These are phyloP conservation scores for Plodia interpunctella DNA, from an alignment of 1,140 invertebrate species.

Conservation along the genomic window DNA sequence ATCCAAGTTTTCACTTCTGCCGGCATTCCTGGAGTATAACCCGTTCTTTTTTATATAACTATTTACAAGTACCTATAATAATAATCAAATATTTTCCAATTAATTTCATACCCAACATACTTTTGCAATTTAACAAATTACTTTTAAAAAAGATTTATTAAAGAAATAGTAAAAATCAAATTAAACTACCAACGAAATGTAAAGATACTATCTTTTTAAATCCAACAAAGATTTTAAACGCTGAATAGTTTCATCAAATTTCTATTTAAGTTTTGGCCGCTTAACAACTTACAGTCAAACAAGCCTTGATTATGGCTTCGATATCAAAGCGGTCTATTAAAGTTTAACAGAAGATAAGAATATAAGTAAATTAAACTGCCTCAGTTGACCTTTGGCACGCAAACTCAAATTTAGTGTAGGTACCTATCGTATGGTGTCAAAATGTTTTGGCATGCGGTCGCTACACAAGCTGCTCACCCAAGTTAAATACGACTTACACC, in stretches of 20 bases:
- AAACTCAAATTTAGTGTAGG: not conserved
- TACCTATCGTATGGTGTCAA: conserved; percentile 46
- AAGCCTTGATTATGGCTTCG: not conserved
- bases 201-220: no score
- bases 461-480: conserved; percentile 60
- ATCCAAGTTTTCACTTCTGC: no score
- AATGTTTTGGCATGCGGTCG: conserved; percentile 68
- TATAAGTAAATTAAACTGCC: conserved; percentile 26
- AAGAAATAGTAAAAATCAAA: no score
- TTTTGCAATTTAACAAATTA: no score
- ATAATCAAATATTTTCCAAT: no score
- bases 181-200: no score
- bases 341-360: conserved; percentile 12
- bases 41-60: no score
- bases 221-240: not conserved
- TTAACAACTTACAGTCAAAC: conserved; percentile 3
- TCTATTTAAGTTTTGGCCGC: not conserved
- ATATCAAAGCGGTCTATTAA: conserved; percentile 3
- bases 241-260: not conserved
- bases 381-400: not conserved
- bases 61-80: no score
- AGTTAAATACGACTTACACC: conserved; percentile 71
- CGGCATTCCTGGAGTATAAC: no score
- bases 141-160: no score
- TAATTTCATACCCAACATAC: no score